Evolutionary conservation across 2,113 vertebrate species (phyloP), one percentile per base, ranked within the genome.

Genomic region (Grantiella picta): DNA sequence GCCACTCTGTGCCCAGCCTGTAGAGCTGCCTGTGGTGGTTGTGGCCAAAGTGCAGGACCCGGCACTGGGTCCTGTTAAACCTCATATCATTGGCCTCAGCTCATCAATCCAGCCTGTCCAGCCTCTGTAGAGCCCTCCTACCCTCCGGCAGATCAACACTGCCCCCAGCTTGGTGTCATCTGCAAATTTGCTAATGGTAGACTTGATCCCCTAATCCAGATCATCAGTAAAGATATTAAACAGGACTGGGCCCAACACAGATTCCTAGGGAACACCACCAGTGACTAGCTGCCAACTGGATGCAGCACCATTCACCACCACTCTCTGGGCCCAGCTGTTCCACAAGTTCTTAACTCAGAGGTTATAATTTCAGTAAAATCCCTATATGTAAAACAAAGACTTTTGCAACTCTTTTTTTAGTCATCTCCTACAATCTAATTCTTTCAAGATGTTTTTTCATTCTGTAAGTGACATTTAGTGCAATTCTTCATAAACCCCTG

Each of bases 401-500:
- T 85, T 92, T 80, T 59, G 54, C n/a, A 90, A 86, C 53, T 90
- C 59, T 50, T 79, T 68, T 92, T 93, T 71, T 5, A 86, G 42
- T 89, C 68, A 79, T 82, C 54, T 94, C 68, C 57, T 66, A 63
- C 56, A 84, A 87, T 54, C 47, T 54, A 65, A 73, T 80, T 89
- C 88, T 94, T 94, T 40, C 82, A 97, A 83, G 66, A 87, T 69
- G 85, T 79, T 76, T 94, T 93, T 91, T 82, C 69, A 82, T 93
- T 93, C 71, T 94, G 59, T 89, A 96, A 94, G 81, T 95, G 96
- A 94, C 95, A 96, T 96, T 95, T 91, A 92, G 72, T 92, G 63
- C 70, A 92, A 89, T 95, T 96, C 79, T 91, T 96, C 84, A 95
- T 92, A 96, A 89, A 92, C 54, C 52, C 72, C 76, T 36, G 59